phyloP scores from a whole-genome alignment of 2,888 invertebrate species.

The Alloplasta piceator region DNA sequence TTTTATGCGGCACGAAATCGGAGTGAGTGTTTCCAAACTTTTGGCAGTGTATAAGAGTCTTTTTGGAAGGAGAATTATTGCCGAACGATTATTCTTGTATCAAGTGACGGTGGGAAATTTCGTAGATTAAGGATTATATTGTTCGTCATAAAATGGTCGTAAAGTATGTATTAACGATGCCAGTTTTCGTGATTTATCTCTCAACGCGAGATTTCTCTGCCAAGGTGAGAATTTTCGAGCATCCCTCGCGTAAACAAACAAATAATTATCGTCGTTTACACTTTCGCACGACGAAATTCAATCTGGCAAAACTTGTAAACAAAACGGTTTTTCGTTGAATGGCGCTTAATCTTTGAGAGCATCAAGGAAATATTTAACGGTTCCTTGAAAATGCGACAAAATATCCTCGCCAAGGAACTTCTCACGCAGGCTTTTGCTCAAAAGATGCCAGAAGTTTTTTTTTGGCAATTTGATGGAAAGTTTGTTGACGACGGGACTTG shows the following conservation, averaged over 20 bases:
- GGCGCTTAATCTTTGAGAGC: neutral
- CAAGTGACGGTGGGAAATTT: constrained; percentile 39
- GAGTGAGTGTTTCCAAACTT: too few relatives aligned
- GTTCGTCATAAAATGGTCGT: constrained; percentile 45
- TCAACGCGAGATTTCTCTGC: constrained; percentile 44
- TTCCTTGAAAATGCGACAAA: too few relatives aligned
- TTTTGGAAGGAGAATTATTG: neutral
- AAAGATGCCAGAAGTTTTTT: constrained; percentile 45
- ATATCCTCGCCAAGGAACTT: too few relatives aligned
- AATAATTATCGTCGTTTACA: neutral
- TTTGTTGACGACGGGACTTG: neutral
- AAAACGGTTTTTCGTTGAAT: neutral
- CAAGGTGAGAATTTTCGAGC: constrained; percentile 43
- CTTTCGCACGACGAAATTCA: constrained; percentile 29
- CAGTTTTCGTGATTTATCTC: constrained; percentile 47
- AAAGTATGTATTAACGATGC: constrained; percentile 41
- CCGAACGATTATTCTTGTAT: constrained; percentile 28
- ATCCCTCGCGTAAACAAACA: constrained; percentile 52
- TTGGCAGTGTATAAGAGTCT: too few relatives aligned
- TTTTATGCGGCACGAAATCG: too few relatives aligned
- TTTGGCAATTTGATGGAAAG: constrained; percentile 56
- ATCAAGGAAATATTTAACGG: too few relatives aligned
- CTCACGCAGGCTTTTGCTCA: neutral
- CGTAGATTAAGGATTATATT: constrained; percentile 32
- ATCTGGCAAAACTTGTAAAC: too few relatives aligned